Conservation (phyloP, 2,113 vertebrate genomes). For the Girardinichthys multiradiatus region DNA sequence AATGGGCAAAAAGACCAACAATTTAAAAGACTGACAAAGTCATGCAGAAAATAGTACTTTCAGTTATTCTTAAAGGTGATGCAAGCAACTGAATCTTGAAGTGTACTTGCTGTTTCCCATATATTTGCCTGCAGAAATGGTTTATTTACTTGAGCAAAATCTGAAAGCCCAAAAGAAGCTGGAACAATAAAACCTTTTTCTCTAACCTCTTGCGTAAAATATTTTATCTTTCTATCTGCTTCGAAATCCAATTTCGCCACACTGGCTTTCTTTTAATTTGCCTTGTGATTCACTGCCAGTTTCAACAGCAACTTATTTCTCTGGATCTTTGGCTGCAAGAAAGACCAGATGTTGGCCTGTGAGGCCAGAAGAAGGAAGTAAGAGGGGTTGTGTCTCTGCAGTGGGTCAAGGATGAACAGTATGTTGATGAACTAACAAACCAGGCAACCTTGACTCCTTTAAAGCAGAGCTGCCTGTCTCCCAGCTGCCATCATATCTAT, state of each 20-base stretch:
- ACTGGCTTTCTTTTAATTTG: conserved; percentile 47
- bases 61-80: neutral
- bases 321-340: conserved; percentile 33
- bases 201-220: conserved; percentile 8
- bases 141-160: neutral
- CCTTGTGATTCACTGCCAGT: conserved; percentile 45
- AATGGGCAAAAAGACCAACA: no score
- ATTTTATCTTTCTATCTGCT: conserved; percentile 21
- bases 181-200: conserved; percentile 1
- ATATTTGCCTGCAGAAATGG: conserved; percentile 6
- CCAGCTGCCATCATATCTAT: neutral
- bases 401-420: conserved; percentile 62
- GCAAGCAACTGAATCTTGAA: no score
- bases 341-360: conserved; percentile 61
- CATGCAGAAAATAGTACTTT: neutral
- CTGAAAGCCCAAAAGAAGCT: neutral
- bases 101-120: neutral
- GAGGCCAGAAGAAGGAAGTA: conserved; percentile 54
- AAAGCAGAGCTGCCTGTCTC: neutral
- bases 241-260: conserved; percentile 8
- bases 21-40: neutral
- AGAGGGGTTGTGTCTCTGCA: conserved; percentile 32
- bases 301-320: conserved; percentile 47
- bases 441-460: conserved; percentile 19
- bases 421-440: conserved; percentile 64